These are phyloP conservation scores for Branchinecta sandiegonensis DNA, from an alignment of 2,888 invertebrate species.

Conservation along the genomic window DNA sequence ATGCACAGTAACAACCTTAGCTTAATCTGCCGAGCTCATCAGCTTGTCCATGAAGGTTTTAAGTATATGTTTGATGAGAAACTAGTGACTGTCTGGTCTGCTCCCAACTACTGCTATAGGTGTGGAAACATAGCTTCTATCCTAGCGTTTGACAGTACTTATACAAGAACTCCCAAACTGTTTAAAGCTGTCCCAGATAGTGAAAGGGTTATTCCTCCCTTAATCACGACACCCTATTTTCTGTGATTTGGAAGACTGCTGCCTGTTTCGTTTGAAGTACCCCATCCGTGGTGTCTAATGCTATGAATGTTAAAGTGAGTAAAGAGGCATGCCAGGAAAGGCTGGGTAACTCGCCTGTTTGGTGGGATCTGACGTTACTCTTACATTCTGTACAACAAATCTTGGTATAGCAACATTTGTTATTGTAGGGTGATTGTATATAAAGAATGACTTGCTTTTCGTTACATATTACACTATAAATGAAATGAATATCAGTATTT, in stretches of 20 bases:
- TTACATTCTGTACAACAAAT: too few species aligned
- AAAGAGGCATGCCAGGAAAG: too few species aligned
- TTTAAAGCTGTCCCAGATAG: slow-evolving; percentile 92
- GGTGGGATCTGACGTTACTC: too few species aligned
- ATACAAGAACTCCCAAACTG: slow-evolving; percentile 61
- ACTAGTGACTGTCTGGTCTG: slow-evolving; percentile 97
- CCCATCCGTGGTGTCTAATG: too few species aligned
- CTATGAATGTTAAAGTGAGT: too few species aligned
- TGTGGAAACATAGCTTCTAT: slow-evolving; percentile 98
- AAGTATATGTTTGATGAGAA: slow-evolving; percentile 97
- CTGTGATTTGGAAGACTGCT: slow-evolving; percentile 42
- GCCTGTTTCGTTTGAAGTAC: not conserved
- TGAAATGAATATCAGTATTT: too few species aligned
- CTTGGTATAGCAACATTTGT: too few species aligned
- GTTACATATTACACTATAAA: too few species aligned
- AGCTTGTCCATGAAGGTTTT: slow-evolving; percentile 96
- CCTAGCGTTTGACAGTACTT: slow-evolving; percentile 65
- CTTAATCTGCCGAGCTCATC: slow-evolving; percentile 94
- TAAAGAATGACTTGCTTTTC: too few species aligned
- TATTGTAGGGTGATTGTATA: too few species aligned
- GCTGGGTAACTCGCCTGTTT: too few species aligned
- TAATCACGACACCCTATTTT: slow-evolving; percentile 92
- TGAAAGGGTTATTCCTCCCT: slow-evolving; percentile 79
- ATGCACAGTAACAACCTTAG: slow-evolving; percentile 81
- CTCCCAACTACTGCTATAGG: slow-evolving; percentile 98